phyloP scores from a whole-genome alignment of 2,888 invertebrate species.

The Papilio demoleus region DNA sequence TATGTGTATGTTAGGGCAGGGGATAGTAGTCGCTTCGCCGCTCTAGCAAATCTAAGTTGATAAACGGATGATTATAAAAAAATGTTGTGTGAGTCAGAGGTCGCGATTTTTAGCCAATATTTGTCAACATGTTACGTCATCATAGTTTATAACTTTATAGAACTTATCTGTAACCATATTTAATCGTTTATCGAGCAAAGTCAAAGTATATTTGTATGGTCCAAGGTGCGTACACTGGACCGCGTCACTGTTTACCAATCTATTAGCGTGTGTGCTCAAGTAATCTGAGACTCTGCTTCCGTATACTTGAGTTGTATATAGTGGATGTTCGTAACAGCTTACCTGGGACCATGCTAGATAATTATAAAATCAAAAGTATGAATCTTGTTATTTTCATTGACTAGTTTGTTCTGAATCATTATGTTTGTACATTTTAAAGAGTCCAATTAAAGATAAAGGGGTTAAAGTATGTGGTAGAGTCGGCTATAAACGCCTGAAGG shows the following conservation, averaged over 20 bases:
- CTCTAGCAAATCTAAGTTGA: too few relatives aligned
- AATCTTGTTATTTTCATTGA: not conserved
- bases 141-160: not conserved
- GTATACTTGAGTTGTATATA: constrained; percentile 42
- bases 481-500: too few relatives aligned
- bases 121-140: not conserved
- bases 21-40: too few relatives aligned
- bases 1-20: too few relatives aligned
- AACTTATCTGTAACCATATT: constrained; percentile 2
- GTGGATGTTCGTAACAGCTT: not conserved
- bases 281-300: constrained; percentile 42
- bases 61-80: too few relatives aligned
- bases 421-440: too few relatives aligned
- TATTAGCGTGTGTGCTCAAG: constrained; percentile 44
- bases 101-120: not conserved
- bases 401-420: not conserved
- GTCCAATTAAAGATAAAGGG: too few relatives aligned
- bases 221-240: constrained; percentile 16
- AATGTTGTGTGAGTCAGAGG: too few relatives aligned
- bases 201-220: constrained; percentile 13
- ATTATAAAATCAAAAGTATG: not conserved
- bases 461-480: too few relatives aligned
- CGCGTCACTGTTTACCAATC: constrained; percentile 40
- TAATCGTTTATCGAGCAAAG: constrained; percentile 1
- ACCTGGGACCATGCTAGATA: not conserved